Conservation (phyloP, 1,140 invertebrate species). For the Zaprionus nigranus region DNA sequence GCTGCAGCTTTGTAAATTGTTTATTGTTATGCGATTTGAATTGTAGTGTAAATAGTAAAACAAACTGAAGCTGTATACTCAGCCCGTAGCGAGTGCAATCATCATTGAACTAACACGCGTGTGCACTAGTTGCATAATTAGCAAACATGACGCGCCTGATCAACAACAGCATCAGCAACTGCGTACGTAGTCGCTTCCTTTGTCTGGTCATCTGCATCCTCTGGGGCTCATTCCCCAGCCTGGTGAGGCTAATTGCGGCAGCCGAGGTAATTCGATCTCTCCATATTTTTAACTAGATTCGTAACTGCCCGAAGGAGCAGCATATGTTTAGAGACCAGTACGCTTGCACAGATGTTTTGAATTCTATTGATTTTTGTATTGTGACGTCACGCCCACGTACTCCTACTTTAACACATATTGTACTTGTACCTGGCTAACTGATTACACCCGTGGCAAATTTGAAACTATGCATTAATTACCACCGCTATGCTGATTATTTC, state of each 20-base stretch:
- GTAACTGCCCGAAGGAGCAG: background rate
- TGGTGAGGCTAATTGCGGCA: slow-evolving; percentile 2
- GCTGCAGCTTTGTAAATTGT: slow-evolving; percentile 28
- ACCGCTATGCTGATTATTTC: slow-evolving; percentile 18
- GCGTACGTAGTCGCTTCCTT: slow-evolving; percentile 4
- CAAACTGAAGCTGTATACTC: slow-evolving; percentile 14
- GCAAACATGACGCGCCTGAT: slow-evolving; percentile 21
- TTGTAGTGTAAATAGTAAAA: slow-evolving; percentile 11
- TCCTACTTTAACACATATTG: slow-evolving; percentile 17
- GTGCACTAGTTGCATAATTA: background rate
- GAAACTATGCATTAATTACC: slow-evolving; percentile 10
- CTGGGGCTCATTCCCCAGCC: background rate
- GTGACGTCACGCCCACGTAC: slow-evolving; percentile 23
- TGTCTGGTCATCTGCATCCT: slow-evolving; percentile 26
- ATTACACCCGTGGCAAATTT: slow-evolving; percentile 46
- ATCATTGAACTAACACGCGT: slow-evolving; percentile 9
- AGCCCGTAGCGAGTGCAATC: background rate
- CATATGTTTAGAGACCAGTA: slow-evolving; percentile 55
- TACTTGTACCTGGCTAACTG: background rate
- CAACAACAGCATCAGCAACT: background rate
- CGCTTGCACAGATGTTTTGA: slow-evolving; percentile 56
- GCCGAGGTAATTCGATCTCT: slow-evolving; percentile 32
- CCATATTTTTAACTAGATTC: background rate
- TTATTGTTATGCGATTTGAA: slow-evolving; percentile 15
- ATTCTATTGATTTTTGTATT: slow-evolving; percentile 62